phyloP scores from a whole-genome alignment of 2,113 vertebrate genomes.

The Hystrix brachyura region DNA sequence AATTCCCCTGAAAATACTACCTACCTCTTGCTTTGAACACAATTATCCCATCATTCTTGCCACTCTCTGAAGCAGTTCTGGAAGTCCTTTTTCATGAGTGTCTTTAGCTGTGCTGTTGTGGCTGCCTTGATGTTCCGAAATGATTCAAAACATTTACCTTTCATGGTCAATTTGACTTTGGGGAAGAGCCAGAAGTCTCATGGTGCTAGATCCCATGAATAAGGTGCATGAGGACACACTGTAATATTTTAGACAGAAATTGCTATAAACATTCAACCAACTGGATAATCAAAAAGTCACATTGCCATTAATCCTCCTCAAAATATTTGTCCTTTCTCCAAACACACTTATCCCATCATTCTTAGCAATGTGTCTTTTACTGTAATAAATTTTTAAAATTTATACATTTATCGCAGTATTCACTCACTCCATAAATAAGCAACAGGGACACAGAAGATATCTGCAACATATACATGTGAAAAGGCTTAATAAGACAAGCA shows the following conservation, averaged over 20 bases:
- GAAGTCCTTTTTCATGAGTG: not conserved
- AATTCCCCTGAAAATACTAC: not conserved
- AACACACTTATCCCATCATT: not conserved
- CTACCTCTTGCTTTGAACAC: not conserved
- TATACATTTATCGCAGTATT: not conserved
- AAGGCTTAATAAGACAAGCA: not conserved
- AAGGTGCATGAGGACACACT: not conserved
- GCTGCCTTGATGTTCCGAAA: not conserved
- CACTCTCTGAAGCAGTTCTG: not conserved
- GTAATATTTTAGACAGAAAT: not conserved
- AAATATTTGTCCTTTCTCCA: not conserved
- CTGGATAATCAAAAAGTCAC: not conserved
- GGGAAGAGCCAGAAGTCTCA: not conserved
- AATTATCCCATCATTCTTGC: not conserved
- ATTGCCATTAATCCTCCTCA: not conserved
- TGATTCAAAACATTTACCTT: not conserved
- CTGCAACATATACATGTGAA: not conserved
- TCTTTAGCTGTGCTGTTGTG: not conserved
- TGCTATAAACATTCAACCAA: not conserved
- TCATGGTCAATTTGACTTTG: not conserved
- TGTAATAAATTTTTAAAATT: not conserved
- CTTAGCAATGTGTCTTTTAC: not conserved
- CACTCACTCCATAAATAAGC: not conserved
- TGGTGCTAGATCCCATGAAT: not conserved
- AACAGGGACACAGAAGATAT: conserved; percentile 4